Percentiles rank a stretch among this genome's conserved stretches.
phyloP scores from a whole-genome alignment of 2,797 vertebrate species.

The Smutsia gigantea region DNA sequence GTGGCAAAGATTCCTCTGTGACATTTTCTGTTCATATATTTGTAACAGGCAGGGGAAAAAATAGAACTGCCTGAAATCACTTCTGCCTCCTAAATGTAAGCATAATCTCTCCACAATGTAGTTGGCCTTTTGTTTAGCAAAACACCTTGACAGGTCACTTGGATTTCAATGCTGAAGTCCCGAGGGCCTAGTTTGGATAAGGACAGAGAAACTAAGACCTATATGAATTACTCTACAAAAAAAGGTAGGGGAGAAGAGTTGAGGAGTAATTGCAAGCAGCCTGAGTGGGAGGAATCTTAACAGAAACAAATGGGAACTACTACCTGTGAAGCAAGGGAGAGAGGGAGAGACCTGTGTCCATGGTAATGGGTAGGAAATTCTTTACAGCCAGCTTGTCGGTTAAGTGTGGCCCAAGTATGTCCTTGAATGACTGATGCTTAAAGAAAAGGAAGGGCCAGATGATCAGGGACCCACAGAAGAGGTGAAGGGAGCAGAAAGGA shows the following conservation, averaged over 20 bases:
- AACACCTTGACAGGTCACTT: conserved; percentile 25
- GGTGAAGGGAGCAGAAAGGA: background rate
- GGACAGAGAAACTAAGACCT: background rate
- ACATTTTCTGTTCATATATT: conserved; percentile 53
- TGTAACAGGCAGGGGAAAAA: background rate
- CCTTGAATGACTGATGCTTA: background rate
- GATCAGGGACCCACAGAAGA: background rate
- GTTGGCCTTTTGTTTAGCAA: conserved; percentile 36
- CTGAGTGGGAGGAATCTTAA: background rate
- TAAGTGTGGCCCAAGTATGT: background rate
- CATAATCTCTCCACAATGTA: conserved; percentile 31
- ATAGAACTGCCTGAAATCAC: conserved; percentile 45
- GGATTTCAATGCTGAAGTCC: background rate
- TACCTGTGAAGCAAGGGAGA: background rate
- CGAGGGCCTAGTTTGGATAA: background rate
- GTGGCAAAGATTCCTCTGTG: conserved; percentile 33
- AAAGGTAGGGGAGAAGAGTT: background rate
- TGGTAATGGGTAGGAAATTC: background rate
- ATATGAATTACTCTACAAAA: background rate
- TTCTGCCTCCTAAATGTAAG: background rate
- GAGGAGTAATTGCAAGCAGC: background rate
- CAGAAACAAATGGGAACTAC: background rate
- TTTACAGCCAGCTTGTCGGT: background rate
- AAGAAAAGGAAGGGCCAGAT: background rate
- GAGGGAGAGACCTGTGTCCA: background rate